Evolutionary conservation across 37 sponge, comb jelly and placozoan species (phyloP).

Genomic region (Haliclona indistincta): DNA sequence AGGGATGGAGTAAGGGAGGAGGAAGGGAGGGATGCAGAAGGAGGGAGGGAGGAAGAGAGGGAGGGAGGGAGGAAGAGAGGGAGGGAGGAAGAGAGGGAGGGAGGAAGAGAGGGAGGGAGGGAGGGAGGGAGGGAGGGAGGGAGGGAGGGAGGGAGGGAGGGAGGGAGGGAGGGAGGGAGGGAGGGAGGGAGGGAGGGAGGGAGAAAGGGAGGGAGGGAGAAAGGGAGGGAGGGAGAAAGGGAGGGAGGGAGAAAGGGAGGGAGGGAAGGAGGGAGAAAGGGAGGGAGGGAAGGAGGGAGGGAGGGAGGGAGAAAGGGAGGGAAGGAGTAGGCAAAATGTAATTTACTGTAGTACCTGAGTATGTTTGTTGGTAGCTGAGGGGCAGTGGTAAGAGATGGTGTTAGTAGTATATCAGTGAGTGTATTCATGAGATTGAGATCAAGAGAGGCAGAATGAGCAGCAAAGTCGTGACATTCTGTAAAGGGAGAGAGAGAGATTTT

Average conservation of each 20-base stretch:
- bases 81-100: conserved; percentile 6
- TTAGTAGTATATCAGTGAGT: neutral
- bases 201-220: conserved; percentile 23
- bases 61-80: neutral
- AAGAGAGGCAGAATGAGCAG: neutral
- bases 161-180: conserved; percentile 24
- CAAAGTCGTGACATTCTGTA: too few species aligned
- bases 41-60: neutral
- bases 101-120: conserved; percentile 25
- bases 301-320: conserved; percentile 22
- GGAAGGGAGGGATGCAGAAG: neutral
- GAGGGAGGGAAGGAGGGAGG: conserved; percentile 44
- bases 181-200: conserved; percentile 29
- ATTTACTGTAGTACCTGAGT: neutral
- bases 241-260: conserved; percentile 28
- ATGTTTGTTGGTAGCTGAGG: neutral
- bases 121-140: conserved; percentile 30
- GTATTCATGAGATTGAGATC: neutral
- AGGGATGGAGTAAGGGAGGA: neutral
- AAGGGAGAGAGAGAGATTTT: too few species aligned
- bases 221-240: conserved; percentile 25
- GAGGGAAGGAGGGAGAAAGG: conserved; percentile 44
- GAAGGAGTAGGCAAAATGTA: too few species aligned
- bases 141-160: conserved; percentile 27
- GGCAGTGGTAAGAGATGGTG: neutral